Base-by-base conservation (phyloP, 1,140 invertebrate species). In the Ceratina japonica region DNA sequence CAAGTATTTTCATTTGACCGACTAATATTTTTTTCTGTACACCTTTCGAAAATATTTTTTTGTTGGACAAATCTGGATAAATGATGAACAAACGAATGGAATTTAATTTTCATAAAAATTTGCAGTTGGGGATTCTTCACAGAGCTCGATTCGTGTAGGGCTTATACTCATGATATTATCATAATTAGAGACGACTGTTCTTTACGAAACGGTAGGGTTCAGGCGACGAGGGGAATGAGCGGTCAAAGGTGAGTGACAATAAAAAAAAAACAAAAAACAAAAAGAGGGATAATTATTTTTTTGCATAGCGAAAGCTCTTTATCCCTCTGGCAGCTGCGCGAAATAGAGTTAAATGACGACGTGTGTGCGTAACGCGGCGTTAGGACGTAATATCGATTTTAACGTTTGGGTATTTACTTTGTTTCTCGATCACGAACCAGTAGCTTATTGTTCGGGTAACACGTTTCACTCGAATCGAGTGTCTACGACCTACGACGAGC, bases 231-330 rank as follows among this genome's bases (percentile, higher is more conserved):
- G 20, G 65, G 37, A 59, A 18, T 71, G 4, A 31, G 3, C 58
- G 22, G 18, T 49, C 27, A 58, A 63, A 82, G 80, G 80, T 82
- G 77, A 82, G 80, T 82, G 80, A 79, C 80, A 79, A 74, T 75
- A 82, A 74, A n/a, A n/a, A n/a, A n/a, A n/a, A n/a, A n/a, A n/a
- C n/a, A n/a, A n/a, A n/a, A n/a, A n/a, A n/a, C n/a, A n/a, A n/a
- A n/a, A 80, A 69, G 37, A 44, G 44, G 64, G 49, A 70, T 51
- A 44, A 79, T 49, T 64, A 79, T 63, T 79, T 79, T 79, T 75
- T 16, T 52, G 74, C 52, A 54, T 3, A n/a, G 56, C 5, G n/a
- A 63, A 2, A 51, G 37, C 63, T 12, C 27, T 31, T n/a, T 13
- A 13, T 49, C 8, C 13, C 15, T 22, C 49, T 22, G 24, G 3